Base-by-base conservation (phyloP, 2,888 invertebrate genomes). In the Aleiodes testaceus region DNA sequence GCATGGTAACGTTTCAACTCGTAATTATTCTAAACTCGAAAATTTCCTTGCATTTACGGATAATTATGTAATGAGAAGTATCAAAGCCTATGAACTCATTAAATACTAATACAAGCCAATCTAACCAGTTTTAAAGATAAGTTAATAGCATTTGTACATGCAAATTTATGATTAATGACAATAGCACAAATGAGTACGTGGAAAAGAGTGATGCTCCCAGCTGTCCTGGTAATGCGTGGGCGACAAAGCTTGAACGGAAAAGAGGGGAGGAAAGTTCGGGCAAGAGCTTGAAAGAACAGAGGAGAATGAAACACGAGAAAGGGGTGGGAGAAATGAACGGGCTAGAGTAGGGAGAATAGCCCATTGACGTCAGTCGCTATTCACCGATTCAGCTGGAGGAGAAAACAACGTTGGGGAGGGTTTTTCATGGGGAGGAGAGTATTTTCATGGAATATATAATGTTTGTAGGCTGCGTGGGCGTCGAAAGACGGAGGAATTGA, bases 341-440 rank as follows among this genome's bases (percentile, higher is more conserved):
- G 61, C 12, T 0, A 22, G 64, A 45, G 63, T 26, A 45, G 55
- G 30, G 50, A 66, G 45, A 66, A 59, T 53, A 44, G 49, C 71
- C 70, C 73, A 75, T 74, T 77, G 77, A 77, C 77, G 77, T 77
- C 77, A 75, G 52, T 42, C 63, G 64, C 59, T 59, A 59, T 36
- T 59, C 59, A 59, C 59, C 36, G 42, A 59, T 59, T 59, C 36
- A 59, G 59, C 55, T 49, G 49, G 49, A 16, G 16, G 3, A 45
- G 14, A 45, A 49, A 49, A 49, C 14, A 11, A 49, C 11, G 14
- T 16, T 36, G 36, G 36, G 42, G 36, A 26, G 20, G 61, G 22
- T 64, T 30, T 66, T 49, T 52, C 45, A 65, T 52, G 59, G 30
- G 44, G 45, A 63, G 7, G 55, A 18, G 12, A 55, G 26, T 55